Base-by-base conservation (phyloP, 2,797 vertebrate genomes). In the Coregonus suidteri region DNA sequence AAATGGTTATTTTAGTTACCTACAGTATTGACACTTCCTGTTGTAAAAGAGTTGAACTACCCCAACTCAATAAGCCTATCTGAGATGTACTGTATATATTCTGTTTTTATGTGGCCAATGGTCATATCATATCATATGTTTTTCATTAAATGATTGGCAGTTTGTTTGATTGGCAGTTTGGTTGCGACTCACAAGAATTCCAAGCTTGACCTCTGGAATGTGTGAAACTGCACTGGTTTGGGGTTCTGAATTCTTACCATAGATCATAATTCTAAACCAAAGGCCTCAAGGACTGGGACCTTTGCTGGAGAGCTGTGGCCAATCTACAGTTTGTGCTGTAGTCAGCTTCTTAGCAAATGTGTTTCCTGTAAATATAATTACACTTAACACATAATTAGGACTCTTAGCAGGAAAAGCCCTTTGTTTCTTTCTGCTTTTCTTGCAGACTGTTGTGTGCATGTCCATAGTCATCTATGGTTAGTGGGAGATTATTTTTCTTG, bases 301-400 rank as follows among this genome's bases (percentile, higher is more conserved):
- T 20, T 59, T 56, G 67, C 53, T 76, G n/a, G 16, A 20, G 56
- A 64, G 34, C 20, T 18, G 14, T 74, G 14, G 2, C 31, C 37
- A 53, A 6, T 35, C 15, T 41, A 3, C 9, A 9, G 52, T 47
- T 6, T 64, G 18, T 25, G 59, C n/a, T 78, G 64, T 35, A 34
- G n/a, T 68, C 72, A 68, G 77, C 81, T 34, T 69, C 71, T 70
- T 66, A 51, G 69, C 74, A 35, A 52, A 74, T 76, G 31, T 71
- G 80, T 73, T 81, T 77, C 67, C 73, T 83, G 4, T 83, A 77
- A 78, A 75, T 79, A 77, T 77, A 67, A 75, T 82, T 67, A 52
- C 37, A 64, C 73, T 79, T 51, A 64, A 79, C 64, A 75, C 71
- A 15, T 76, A 47, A 73, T 71, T 77, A 77, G 75, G 74, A 35